Percentiles rank a stretch among this genome's conserved stretches.
phyloP scores from a whole-genome alignment of 2,113 vertebrate species.

The Bucco capensis region DNA sequence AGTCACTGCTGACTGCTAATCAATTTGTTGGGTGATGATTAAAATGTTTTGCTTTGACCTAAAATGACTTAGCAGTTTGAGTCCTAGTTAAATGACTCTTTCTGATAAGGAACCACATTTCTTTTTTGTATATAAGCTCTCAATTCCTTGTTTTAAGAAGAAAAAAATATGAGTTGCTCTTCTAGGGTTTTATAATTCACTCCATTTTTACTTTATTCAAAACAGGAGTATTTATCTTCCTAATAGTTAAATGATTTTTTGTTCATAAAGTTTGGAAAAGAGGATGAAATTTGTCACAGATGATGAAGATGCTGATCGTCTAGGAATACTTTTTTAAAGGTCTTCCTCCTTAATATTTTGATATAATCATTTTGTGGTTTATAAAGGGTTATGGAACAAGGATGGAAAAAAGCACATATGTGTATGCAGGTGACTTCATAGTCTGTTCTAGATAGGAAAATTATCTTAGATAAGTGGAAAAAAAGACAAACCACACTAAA shows the following conservation, averaged over 20 bases:
- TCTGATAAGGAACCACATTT: background rate
- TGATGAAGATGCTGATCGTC: background rate
- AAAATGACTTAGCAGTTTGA: constrained; percentile 15
- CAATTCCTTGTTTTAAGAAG: background rate
- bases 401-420: background rate
- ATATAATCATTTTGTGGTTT: background rate
- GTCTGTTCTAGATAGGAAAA: background rate
- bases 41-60: constrained; percentile 41
- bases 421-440: background rate
- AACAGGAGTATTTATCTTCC: background rate
- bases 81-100: background rate
- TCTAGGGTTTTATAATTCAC: background rate
- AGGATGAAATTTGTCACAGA: background rate
- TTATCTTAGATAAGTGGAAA: background rate
- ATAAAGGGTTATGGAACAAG: background rate
- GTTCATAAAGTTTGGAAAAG: background rate
- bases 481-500: background rate
- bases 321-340: background rate
- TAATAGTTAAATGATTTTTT: background rate
- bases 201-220: background rate
- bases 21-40: constrained; percentile 24
- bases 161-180: background rate
- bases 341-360: background rate
- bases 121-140: background rate
- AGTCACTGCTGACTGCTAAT: constrained; percentile 24